phyloP scores from a whole-genome alignment of 2,888 invertebrate genomes.

The Torymus texanus region DNA sequence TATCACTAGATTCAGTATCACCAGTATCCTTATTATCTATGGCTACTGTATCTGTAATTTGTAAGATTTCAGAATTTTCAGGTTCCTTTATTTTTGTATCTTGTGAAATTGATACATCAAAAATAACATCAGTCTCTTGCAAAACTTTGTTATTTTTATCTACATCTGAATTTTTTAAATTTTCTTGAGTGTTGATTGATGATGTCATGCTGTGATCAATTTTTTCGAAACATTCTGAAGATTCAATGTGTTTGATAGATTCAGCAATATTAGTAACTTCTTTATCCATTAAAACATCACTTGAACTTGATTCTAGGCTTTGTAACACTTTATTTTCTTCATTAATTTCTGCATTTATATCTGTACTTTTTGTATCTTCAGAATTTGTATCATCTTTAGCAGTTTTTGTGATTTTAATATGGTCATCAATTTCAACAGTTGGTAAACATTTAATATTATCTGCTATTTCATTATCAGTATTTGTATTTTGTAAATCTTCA shows the following conservation, averaged over 20 bases:
- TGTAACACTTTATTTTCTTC: neutral
- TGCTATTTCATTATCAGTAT: neutral
- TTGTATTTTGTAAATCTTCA: neutral
- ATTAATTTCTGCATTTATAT: neutral
- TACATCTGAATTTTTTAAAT: constrained; percentile 18
- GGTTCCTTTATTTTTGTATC: neutral
- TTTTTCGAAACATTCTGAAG: constrained; percentile 13
- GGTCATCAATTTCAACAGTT: neutral
- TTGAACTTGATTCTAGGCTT: no score
- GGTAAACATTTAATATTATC: neutral
- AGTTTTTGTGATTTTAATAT: neutral
- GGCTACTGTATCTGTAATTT: no score
- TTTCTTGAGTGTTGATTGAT: neutral
- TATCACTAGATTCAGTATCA: neutral
- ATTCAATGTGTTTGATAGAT: neutral
- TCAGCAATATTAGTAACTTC: neutral
- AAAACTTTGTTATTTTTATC: constrained; percentile 10
- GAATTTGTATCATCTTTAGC: neutral
- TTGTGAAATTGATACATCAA: neutral
- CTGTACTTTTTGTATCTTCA: neutral
- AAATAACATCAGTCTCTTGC: neutral
- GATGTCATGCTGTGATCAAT: neutral
- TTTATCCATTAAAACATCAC: neutral
- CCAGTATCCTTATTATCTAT: neutral
- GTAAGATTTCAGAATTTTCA: neutral